Percentiles rank a stretch among this genome's conserved stretches.
These are phyloP conservation scores for Cylloceria caligata DNA, from an alignment of 2,888 invertebrate species.

Conservation along the genomic window DNA sequence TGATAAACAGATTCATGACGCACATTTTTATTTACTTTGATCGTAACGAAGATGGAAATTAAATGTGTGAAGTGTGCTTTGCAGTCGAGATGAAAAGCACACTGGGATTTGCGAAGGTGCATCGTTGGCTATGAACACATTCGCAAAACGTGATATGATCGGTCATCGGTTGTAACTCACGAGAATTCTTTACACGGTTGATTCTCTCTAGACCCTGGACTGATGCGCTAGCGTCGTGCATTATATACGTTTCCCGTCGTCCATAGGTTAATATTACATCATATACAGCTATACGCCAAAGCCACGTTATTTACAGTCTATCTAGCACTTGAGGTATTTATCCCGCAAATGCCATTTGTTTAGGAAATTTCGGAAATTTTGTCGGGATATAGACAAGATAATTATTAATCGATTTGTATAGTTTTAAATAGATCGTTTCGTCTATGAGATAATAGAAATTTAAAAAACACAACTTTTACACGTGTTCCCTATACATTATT, in stretches of 20 bases:
- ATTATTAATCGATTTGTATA: too few species aligned
- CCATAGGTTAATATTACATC: too few species aligned
- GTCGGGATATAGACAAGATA: too few species aligned
- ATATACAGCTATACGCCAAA: too few species aligned
- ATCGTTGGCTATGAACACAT: background rate
- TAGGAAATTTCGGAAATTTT: too few species aligned
- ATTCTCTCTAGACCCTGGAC: background rate
- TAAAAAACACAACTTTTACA: too few species aligned
- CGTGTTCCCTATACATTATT: too few species aligned
- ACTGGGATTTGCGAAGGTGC: background rate
- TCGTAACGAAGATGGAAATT: background rate
- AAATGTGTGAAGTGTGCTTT: background rate
- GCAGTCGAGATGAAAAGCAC: background rate
- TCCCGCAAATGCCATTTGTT: too few species aligned
- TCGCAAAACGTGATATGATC: slow-evolving; percentile 23
- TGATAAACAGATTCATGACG: background rate
- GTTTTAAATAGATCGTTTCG: too few species aligned
- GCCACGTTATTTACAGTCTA: too few species aligned
- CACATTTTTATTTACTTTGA: background rate
- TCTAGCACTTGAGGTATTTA: too few species aligned
- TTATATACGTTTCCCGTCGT: background rate
- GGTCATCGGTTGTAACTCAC: slow-evolving; percentile 7
- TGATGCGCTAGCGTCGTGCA: background rate
- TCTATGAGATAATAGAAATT: too few species aligned
- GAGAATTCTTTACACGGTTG: background rate